Conservation (phyloP, 2,797 vertebrate genomes). For the Helostoma temminkii region DNA sequence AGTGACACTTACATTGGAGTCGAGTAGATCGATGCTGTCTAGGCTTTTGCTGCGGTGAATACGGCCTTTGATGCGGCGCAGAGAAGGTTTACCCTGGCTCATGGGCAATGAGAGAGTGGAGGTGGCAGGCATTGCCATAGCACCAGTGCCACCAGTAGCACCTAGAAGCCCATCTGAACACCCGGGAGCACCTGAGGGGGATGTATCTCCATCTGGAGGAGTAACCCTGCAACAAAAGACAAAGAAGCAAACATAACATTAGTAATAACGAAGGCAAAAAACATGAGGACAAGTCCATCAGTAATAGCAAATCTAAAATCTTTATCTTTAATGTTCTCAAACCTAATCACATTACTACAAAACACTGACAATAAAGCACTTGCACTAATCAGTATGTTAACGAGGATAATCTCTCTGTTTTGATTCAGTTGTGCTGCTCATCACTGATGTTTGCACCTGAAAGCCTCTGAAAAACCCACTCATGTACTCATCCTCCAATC, state of each 20-base stretch:
- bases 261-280: background rate
- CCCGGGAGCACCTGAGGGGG: constrained; percentile 68
- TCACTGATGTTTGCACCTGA: background rate
- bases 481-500: background rate
- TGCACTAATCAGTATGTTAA: background rate
- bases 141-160: constrained; percentile 76
- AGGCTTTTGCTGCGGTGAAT: constrained; percentile 96
- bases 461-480: background rate
- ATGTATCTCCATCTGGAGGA: constrained; percentile 88
- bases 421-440: background rate
- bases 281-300: too few relatives aligned
- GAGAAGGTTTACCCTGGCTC: constrained; percentile 94
- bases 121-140: constrained; percentile 77
- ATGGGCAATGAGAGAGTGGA: constrained; percentile 82
- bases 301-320: too few relatives aligned
- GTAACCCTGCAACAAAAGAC: constrained; percentile 87
- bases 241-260: constrained; percentile 4
- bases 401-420: background rate
- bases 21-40: constrained; percentile 93
- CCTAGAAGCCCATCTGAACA: constrained; percentile 67
- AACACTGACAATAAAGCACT: background rate
- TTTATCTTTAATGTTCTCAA: too few relatives aligned
- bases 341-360: background rate
- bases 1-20: constrained; percentile 89
- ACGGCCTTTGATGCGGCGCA: constrained; percentile 95